Evolutionary conservation across 2,113 vertebrate genomes (phyloP), one percentile per base, ranked within the genome.

Genomic region (Brachionichthys hirsutus): DNA sequence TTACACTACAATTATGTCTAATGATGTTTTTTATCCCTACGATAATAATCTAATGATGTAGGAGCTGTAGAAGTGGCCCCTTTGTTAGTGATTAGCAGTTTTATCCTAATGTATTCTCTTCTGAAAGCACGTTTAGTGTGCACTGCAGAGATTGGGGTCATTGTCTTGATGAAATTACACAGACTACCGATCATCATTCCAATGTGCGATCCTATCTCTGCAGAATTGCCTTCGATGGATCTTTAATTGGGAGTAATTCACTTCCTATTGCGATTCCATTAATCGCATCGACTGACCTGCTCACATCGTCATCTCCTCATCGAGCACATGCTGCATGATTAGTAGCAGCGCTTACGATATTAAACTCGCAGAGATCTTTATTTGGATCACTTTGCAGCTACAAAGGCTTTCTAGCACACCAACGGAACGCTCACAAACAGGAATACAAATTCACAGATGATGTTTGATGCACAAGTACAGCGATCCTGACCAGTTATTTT

Each of bases 241-340:
- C 84, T 91, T 89, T 90, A 90, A 90, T 89, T 89, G 79, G 73
- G 48, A 81, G 70, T 87, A 86, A 89, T 90, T 88, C 75, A 83
- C 86, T 84, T 87, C 71, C 83, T 75, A 83, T 78, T 38, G 59
- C 17, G 49, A 75, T 86, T 86, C 79, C 69, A 89, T 87, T 90
- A 90, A 89, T 89, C 84, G 84, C 36, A 3, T 38, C 60, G 79
- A 78, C 77, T 80, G 81, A 82, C 79, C 82, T 50, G 66, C 75
- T 79, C 61, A 42, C 45, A 49, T 62, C 62, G 70, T 50, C 82
- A 71, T 64, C 66, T 78, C 63, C 44, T 74, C 70, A 61, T 76
- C 44, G 62, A 81, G 67, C 65, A 61, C 56, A 18, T 43, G 46
- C 62, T 24, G 68, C 57, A 69, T 89, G 85, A 90, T 88, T 82